Conservation (phyloP, 2,113 vertebrate genomes). For the Melierax canorus region DNA sequence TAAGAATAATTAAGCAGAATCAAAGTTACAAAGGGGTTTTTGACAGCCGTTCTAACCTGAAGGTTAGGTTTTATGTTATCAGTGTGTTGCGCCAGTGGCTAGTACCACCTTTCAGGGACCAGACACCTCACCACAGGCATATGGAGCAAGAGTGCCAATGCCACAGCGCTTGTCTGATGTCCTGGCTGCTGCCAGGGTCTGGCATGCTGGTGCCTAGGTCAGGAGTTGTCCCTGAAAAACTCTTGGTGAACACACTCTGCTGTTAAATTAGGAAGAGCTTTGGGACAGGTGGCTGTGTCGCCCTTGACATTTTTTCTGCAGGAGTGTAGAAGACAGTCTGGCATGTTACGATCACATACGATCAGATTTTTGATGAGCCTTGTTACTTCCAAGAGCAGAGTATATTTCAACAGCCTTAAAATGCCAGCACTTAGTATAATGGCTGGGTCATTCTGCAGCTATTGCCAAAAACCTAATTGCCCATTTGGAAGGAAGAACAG, state of each 20-base stretch:
- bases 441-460: background rate
- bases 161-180: background rate
- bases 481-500: background rate
- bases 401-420: background rate
- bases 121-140: background rate
- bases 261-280: background rate
- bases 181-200: background rate
- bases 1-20: background rate
- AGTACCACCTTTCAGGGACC: background rate
- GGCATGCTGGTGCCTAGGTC: background rate
- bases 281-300: background rate
- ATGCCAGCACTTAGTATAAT: background rate
- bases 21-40: background rate
- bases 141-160: background rate
- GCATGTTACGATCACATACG: fast-evolving
- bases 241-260: background rate
- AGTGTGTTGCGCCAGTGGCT: background rate
- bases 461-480: background rate
- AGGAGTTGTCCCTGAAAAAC: background rate
- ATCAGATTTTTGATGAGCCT: background rate
- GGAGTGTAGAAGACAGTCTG: background rate
- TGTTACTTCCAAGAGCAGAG: background rate
- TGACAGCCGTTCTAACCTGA: background rate
- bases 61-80: background rate
- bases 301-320: background rate